These are phyloP conservation scores for Coleophora deauratella DNA, from an alignment of 2,888 invertebrate genomes.

Conservation along the genomic window DNA sequence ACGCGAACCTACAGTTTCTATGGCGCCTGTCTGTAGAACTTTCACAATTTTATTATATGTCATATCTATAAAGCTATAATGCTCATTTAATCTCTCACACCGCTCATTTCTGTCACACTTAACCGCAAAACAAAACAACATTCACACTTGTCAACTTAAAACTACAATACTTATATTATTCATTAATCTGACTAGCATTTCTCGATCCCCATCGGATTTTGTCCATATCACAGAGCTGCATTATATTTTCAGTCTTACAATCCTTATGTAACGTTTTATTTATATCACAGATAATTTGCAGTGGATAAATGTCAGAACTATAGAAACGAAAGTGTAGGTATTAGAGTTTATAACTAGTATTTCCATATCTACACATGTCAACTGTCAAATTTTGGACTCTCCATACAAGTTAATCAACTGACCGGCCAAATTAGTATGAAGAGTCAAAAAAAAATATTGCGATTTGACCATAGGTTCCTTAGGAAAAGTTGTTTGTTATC, in stretches of 20 bases:
- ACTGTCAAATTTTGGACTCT: conserved; percentile 2
- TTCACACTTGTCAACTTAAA: neutral
- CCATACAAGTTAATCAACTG: too few relatives aligned
- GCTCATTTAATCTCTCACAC: neutral
- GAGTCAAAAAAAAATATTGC: too few relatives aligned
- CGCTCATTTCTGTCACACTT: neutral
- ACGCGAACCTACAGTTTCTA: neutral
- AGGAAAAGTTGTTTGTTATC: too few relatives aligned
- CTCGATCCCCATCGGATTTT: neutral
- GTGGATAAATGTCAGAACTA: conserved; percentile 13
- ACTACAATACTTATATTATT: neutral
- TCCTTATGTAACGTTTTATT: neutral
- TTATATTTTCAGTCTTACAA: neutral
- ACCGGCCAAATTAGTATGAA: too few relatives aligned
- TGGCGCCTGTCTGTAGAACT: neutral
- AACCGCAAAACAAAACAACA: neutral
- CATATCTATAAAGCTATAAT: neutral
- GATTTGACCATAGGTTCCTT: too few relatives aligned
- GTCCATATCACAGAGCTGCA: neutral
- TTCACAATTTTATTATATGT: neutral
- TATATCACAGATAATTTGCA: conserved; percentile 2
- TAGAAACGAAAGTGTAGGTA: too few relatives aligned
- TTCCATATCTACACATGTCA: neutral
- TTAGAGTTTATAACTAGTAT: neutral
- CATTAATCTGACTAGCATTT: conserved; percentile 1